Evolutionary conservation across 2,888 invertebrate genomes (phyloP), one percentile per base, ranked within the genome.

Genomic region (Gortyna flavago): DNA sequence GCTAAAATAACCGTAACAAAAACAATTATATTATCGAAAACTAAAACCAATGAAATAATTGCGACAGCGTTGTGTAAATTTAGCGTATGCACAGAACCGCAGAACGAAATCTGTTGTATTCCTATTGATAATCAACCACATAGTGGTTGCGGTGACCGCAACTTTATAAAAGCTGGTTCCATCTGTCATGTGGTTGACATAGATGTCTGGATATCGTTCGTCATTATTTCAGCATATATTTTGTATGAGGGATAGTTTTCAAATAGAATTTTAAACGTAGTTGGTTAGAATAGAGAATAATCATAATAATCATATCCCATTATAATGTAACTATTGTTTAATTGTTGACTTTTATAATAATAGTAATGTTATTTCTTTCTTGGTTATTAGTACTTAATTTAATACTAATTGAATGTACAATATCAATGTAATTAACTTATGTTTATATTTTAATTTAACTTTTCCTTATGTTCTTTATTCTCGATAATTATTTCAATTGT

Each of bases 101-200:
- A 75, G 5, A 81, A 83, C 54, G 76, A 83, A 86, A 84, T 75
- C 84, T 75, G 81, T 83, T 75, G 80, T 73, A 77, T 77, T 79
- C 38, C 48, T 77, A 84, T 82, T 85, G 82, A 86, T 86, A 78
- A 87, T 79, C 77, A 76, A 84, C 82, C 84, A 59, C 84, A 76
- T 16, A 3, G 79, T 32, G 80, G 83, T 73, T 66, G 11, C 38
- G n/a, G 18, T 51, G 13, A 72, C 64, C 61, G 65, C 68, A 69
- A 76, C 48, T 62, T n/a, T 67, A 51, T 70, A 83, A 76, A 86
- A 74, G 71, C 73, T 65, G 62, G 48, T 67, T 67, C 75, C 66
- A 75, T 66, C 75, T 78, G 61, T 73, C 73, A 81, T 71, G 32
- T 48, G 85, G 81, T 80, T 67, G 44, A 13, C 70, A n/a, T 68